These are phyloP conservation scores for Lepidochitona cinerea DNA, from an alignment of 2,888 invertebrate genomes.

Conservation along the genomic window DNA sequence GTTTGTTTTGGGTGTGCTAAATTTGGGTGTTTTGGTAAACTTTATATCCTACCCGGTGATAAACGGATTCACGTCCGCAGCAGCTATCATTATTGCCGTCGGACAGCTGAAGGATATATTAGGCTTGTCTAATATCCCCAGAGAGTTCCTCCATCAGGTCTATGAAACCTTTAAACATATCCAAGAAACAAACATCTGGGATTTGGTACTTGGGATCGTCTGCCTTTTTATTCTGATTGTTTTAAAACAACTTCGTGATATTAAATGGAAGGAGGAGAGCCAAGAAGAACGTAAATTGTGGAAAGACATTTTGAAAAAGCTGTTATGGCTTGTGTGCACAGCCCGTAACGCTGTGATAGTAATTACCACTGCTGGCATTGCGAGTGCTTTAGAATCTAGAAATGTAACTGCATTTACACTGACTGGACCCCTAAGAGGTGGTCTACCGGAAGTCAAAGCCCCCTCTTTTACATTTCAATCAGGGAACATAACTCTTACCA, in stretches of 20 bases:
- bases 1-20: constrained; percentile 48
- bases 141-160: constrained; percentile 13
- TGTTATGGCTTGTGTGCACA: constrained; percentile 4
- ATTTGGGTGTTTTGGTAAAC: constrained; percentile 56
- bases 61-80: constrained; percentile 54
- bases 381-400: constrained; percentile 14
- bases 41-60: constrained; percentile 55
- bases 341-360: constrained; percentile 34
- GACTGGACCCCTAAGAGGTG: constrained; percentile 21
- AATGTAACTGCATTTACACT: constrained; percentile 20
- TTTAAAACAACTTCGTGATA: constrained; percentile 5
- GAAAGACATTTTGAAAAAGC: background rate
- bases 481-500: background rate
- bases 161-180: constrained; percentile 12
- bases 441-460: constrained; percentile 23
- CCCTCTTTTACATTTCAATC: constrained; percentile 22
- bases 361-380: constrained; percentile 20
- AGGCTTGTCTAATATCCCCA: constrained; percentile 16
- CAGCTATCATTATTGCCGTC: constrained; percentile 47
- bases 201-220: background rate
- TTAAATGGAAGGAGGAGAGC: constrained; percentile 7
- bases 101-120: constrained; percentile 30
- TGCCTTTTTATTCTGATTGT: constrained; percentile 7
- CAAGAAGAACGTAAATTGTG: constrained; percentile 4
- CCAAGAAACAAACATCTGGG: constrained; percentile 17